Conservation (phyloP, 2,797 vertebrate genomes). For the Falco biarmicus region DNA sequence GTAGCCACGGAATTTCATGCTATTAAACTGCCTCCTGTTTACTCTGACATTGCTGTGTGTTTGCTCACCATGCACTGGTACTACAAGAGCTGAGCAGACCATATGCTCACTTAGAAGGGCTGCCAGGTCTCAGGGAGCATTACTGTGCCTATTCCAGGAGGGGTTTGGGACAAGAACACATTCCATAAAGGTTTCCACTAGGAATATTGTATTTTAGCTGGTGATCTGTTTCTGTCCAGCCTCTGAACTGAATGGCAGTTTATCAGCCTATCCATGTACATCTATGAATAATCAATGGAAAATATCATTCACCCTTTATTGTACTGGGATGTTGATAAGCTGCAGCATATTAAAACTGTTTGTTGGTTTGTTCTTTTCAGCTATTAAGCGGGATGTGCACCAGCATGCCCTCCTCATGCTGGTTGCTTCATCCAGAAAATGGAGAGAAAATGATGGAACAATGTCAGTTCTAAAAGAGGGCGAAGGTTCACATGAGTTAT, state of each 20-base stretch:
- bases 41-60: neutral
- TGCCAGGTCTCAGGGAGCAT: constrained; percentile 33
- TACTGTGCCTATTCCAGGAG: neutral
- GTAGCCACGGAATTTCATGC: neutral
- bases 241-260: constrained; percentile 12
- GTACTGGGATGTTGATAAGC: neutral
- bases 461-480: neutral
- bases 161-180: neutral
- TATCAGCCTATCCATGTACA: neutral
- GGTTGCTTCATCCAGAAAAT: neutral
- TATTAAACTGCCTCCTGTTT: neutral
- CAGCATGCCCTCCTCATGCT: neutral
- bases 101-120: constrained; percentile 8
- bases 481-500: neutral
- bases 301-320: neutral
- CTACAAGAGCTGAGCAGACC: neutral
- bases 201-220: neutral
- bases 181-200: neutral
- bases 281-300: neutral
- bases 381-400: neutral
- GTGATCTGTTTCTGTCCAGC: constrained; percentile 5
- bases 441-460: neutral
- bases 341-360: constrained; percentile 5
- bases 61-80: neutral
- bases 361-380: constrained; percentile 14